A percentile compares a stretch with the other conserved stretches of the same genome.
phyloP scores from a whole-genome alignment of 2,113 vertebrate genomes.

The Eurypyga helias region DNA sequence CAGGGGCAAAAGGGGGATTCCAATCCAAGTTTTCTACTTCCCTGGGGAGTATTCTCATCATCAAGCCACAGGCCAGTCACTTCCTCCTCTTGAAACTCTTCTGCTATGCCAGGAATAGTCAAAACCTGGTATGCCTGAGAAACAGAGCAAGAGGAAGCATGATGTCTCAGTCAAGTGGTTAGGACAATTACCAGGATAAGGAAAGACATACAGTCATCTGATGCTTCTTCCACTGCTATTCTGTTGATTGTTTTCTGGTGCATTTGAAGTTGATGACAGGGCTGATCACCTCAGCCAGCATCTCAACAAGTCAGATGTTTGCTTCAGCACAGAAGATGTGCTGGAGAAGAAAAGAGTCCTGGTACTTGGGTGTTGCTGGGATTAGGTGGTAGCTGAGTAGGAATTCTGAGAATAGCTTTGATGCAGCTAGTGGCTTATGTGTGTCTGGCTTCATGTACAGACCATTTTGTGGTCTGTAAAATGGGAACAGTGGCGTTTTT shows the following conservation, averaged over 20 bases:
- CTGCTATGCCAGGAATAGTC: conserved; percentile 29
- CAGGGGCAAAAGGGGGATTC: conserved; percentile 51
- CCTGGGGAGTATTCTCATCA: conserved; percentile 37
- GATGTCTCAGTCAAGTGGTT: background rate
- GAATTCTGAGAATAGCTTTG: background rate
- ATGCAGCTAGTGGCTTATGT: background rate
- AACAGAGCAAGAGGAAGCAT: background rate
- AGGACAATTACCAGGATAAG: background rate
- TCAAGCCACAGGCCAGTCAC: conserved; percentile 33
- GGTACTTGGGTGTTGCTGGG: background rate
- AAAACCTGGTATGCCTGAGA: background rate
- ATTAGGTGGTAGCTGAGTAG: background rate
- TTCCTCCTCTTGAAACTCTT: conserved; percentile 53
- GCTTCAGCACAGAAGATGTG: background rate
- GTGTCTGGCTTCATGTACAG: background rate
- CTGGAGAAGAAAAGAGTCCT: background rate
- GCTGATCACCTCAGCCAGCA: too few species aligned
- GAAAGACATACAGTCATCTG: background rate
- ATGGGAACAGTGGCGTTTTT: background rate
- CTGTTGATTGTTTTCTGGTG: background rate
- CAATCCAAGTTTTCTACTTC: conserved; percentile 7
- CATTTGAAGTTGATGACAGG: background rate
- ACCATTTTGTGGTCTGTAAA: background rate
- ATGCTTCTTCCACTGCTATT: background rate
- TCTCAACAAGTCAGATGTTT: background rate